Conservation (phyloP, 2,113 vertebrate genomes). For the Brachirus orientalis region DNA sequence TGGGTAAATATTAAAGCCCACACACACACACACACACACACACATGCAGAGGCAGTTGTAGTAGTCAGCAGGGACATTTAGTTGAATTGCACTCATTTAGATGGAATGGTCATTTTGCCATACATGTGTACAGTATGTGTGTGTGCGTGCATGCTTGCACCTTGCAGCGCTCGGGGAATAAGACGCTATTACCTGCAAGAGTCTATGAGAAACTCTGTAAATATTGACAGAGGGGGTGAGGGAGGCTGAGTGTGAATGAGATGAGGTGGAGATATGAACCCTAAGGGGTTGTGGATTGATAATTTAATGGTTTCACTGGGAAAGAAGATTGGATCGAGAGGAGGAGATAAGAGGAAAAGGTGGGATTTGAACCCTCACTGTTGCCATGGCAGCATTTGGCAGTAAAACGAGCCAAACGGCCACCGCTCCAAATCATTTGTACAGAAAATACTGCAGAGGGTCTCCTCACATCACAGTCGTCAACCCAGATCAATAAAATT, state of each 20-base stretch:
- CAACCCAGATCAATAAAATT: not conserved
- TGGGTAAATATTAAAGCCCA: constrained; percentile 4
- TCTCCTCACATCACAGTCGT: not conserved
- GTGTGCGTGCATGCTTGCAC: constrained; percentile 8
- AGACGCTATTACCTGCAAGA: constrained; percentile 70
- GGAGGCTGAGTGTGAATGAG: constrained; percentile 24
- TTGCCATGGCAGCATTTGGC: constrained; percentile 67
- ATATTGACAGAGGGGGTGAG: constrained; percentile 66
- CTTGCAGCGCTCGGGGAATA: constrained; percentile 58
- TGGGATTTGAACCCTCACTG: constrained; percentile 64
- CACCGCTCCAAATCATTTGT: constrained; percentile 1
- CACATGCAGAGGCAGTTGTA: constrained; percentile 6
- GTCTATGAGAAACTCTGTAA: constrained; percentile 67
- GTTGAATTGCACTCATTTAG: constrained; percentile 66
- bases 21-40: constrained; percentile 35
- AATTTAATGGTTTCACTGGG: constrained; percentile 75
- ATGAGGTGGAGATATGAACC: constrained; percentile 62
- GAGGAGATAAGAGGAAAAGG: constrained; percentile 24
- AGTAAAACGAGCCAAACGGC: constrained; percentile 26
- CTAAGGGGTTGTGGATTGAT: constrained; percentile 56
- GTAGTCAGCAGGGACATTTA: constrained; percentile 58
- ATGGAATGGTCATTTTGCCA: constrained; percentile 50
- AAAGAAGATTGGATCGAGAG: constrained; percentile 51
- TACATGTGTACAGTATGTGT: constrained; percentile 12
- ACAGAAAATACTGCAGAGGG: constrained; percentile 4